Evolutionary conservation across 2,113 vertebrate species (phyloP).

Genomic region (Anhinga anhinga): DNA sequence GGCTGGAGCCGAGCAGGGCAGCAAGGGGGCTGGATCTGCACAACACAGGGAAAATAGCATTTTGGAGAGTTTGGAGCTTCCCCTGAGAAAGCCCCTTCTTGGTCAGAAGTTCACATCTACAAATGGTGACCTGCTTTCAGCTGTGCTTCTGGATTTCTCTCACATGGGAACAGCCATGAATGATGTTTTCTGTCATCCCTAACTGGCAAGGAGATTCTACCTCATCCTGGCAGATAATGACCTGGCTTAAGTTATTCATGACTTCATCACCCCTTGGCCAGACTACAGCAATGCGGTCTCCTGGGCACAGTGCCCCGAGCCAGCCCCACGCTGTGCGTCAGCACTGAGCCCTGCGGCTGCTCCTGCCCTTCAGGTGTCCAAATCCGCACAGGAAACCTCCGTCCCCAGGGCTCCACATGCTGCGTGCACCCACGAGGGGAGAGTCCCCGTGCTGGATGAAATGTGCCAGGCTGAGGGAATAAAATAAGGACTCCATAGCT

Average conservation of each 20-base stretch:
- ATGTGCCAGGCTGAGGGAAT: not conserved
- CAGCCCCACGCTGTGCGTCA: not conserved
- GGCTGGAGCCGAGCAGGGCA: not conserved
- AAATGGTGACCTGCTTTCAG: not conserved
- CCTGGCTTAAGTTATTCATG: not conserved
- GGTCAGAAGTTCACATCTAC: not conserved
- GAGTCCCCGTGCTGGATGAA: not conserved
- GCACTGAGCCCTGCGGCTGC: accelerated
- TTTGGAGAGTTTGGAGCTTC: not conserved
- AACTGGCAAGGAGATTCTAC: not conserved
- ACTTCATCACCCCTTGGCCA: conserved; percentile 37
- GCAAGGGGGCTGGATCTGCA: not conserved
- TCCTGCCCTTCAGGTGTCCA: not conserved
- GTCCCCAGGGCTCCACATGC: accelerated
- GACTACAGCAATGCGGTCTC: not conserved
- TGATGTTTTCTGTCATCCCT: not conserved
- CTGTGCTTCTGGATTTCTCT: not conserved
- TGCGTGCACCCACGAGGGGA: accelerated
- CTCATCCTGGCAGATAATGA: not conserved
- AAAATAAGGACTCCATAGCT: accelerated
- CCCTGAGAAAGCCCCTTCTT: not conserved
- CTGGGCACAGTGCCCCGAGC: not conserved
- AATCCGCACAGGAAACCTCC: accelerated
- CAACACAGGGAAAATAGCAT: not conserved
- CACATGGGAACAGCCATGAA: not conserved